These are phyloP conservation scores for Aleiodes alternator DNA, from an alignment of 2,888 invertebrate genomes.

Conservation along the genomic window DNA sequence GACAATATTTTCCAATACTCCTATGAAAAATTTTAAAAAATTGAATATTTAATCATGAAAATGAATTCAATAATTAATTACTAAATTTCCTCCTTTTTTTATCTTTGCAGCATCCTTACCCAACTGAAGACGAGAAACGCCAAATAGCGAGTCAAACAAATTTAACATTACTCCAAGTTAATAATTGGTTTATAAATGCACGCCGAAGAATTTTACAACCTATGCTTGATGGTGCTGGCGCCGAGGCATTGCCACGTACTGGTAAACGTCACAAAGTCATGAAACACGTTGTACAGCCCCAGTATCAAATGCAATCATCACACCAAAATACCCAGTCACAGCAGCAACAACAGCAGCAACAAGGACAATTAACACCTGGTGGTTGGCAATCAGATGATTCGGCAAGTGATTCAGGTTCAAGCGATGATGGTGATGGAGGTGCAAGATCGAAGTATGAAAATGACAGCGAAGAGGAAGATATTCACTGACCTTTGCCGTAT, in stretches of 20 bases:
- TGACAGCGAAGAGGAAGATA: constrained; percentile 69
- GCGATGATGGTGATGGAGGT: constrained; percentile 71
- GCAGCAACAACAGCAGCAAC: constrained; percentile 45
- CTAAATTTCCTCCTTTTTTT: neutral
- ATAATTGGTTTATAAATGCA: constrained; percentile 97
- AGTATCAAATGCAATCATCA: constrained; percentile 60
- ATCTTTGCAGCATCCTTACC: constrained; percentile 89
- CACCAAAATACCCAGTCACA: constrained; percentile 54
- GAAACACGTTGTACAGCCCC: constrained; percentile 75
- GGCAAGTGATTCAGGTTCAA: constrained; percentile 72
- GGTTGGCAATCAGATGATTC: constrained; percentile 73
- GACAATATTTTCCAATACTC: too few relatives aligned
- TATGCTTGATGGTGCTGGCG: constrained; percentile 87
- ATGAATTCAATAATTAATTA: neutral
- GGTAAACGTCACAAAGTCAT: constrained; percentile 74
- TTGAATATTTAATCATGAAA: too few relatives aligned
- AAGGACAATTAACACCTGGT: constrained; percentile 53
- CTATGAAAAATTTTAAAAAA: too few relatives aligned
- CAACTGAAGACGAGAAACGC: constrained; percentile 95
- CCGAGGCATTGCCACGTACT: constrained; percentile 70
- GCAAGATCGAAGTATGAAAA: constrained; percentile 71
- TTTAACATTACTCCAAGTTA: constrained; percentile 91
- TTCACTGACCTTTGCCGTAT: constrained; percentile 74
- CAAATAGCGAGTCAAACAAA: constrained; percentile 93
- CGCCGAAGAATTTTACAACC: constrained; percentile 93